Evolutionary conservation across 2,797 vertebrate genomes (phyloP).

Genomic region (Nannoperca australis): DNA sequence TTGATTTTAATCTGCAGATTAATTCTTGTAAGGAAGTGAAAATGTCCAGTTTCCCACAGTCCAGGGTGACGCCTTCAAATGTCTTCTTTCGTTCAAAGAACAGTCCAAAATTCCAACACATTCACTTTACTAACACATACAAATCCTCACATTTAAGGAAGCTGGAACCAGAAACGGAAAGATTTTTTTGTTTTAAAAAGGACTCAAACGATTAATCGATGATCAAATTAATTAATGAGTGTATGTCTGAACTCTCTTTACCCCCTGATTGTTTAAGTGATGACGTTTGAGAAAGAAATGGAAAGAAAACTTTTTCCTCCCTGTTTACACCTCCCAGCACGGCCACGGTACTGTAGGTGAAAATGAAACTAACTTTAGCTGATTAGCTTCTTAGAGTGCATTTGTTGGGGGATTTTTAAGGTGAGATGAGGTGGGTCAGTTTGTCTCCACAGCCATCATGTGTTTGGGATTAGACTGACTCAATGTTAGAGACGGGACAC

Average conservation of each 20-base stretch:
- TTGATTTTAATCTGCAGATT: not conserved
- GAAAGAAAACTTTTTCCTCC: not conserved
- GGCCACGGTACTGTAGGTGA: not conserved
- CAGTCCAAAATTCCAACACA: not conserved
- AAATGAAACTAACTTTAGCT: conserved; percentile 3
- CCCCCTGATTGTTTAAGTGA: not conserved
- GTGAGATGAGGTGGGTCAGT: conserved; percentile 4
- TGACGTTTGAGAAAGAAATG: not conserved
- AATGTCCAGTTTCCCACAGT: not conserved
- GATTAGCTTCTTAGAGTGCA: not conserved
- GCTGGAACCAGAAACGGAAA: not conserved
- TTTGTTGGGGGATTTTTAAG: conserved; percentile 20
- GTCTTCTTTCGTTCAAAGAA: not conserved
- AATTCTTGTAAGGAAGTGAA: not conserved
- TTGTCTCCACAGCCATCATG: conserved; percentile 49
- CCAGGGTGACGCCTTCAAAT: not conserved
- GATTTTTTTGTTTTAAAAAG: not conserved
- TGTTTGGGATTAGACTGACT: conserved; percentile 71
- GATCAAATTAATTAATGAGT: not conserved
- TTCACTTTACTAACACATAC: not conserved
- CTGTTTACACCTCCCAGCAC: not conserved
- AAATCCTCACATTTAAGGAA: not conserved
- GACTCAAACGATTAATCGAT: not conserved
- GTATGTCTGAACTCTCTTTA: not conserved
- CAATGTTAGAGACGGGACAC: conserved; percentile 29